Base-by-base conservation (phyloP, 2,888 invertebrate genomes). In the Agonopterix alstromeriana region DNA sequence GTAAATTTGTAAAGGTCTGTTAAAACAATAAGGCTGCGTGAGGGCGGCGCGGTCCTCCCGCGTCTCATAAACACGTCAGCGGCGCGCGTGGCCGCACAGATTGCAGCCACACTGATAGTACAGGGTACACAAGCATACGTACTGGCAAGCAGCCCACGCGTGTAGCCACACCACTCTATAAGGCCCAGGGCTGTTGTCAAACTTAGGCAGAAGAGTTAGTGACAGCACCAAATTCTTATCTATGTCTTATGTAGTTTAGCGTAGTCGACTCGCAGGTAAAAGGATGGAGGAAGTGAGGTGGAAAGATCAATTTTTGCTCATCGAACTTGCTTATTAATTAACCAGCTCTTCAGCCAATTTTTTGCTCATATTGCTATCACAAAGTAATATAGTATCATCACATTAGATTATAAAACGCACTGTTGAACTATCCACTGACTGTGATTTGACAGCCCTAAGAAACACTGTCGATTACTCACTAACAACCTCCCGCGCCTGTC, bases 21-120 rank as follows among this genome's bases (percentile, higher is more conserved):
- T 82, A 78, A 78, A 78, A 86, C 84, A 86, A 85, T 84, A 81
- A 78, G 77, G 73, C 73, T 65, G 74, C 65, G 67, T 60, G 81
- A 79, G 75, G 83, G 83, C 81, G 80, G 81, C 27, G 77, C 77
- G 73, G 65, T 68, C 69, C 70, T 63, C 66, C 65, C 63, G 65
- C 63, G 57, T 65, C 68, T 76, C 84, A 74, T 87, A 86, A 87
- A 86, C 80, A 76, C 82, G 74, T 86, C 86, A 81, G 70, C 70
- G 62, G 65, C 4, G 10, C 67, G 67, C 61, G 71, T 73, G 80
- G 73, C 79, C 83, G 80, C 83, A 80, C 84, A 78, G 80, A 78
- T 78, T 73, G 79, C 73, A 60, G 67, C 58, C 70, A 67, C 67
- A 67, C 74, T 63, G 81, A 78, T 82, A 83, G 69, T 45, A 50